A percentile compares a stretch with the other conserved stretches of the same genome.
Conservation (phyloP, 2,113 vertebrate species). For the Xiphophorus couchianus region DNA sequence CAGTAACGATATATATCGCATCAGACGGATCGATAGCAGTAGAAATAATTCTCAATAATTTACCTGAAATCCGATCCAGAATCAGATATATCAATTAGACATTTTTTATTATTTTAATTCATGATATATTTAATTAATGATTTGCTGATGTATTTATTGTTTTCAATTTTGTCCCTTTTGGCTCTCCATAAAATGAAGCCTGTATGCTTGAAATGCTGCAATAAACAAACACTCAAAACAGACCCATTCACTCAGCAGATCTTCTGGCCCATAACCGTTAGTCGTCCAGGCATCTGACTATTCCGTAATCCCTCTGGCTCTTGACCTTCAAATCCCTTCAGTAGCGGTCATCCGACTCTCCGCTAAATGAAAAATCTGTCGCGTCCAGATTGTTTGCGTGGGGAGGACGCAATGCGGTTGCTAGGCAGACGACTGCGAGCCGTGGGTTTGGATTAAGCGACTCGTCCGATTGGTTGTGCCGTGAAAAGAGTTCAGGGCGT, state of each 20-base stretch:
- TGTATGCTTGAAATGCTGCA: constrained; percentile 16
- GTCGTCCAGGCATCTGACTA: constrained; percentile 53
- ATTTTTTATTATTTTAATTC: too few relatives aligned
- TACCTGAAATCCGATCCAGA: too few relatives aligned
- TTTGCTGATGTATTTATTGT: too few relatives aligned
- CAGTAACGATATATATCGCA: too few relatives aligned
- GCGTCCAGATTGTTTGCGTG: constrained; percentile 23
- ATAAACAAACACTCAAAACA: constrained; percentile 38
- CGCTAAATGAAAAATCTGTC: constrained; percentile 50
- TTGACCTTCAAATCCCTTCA: constrained; percentile 56
- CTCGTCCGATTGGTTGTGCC: too few relatives aligned
- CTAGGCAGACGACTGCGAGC: not conserved
- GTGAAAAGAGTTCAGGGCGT: too few relatives aligned
- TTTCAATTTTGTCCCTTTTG: too few relatives aligned
- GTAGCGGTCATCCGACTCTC: constrained; percentile 26
- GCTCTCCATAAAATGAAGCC: too few relatives aligned
- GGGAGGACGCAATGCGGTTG: not conserved
- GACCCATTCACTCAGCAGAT: constrained; percentile 53
- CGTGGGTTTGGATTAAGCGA: not conserved
- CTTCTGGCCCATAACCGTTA: constrained; percentile 22
- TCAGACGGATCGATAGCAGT: too few relatives aligned
- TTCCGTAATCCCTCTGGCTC: constrained; percentile 61
- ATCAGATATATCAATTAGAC: too few relatives aligned
- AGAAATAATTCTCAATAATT: too few relatives aligned
- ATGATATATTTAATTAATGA: too few relatives aligned